Evolutionary conservation across 2,888 invertebrate genomes (phyloP).

Genomic region (Megastigmus dorsalis): DNA sequence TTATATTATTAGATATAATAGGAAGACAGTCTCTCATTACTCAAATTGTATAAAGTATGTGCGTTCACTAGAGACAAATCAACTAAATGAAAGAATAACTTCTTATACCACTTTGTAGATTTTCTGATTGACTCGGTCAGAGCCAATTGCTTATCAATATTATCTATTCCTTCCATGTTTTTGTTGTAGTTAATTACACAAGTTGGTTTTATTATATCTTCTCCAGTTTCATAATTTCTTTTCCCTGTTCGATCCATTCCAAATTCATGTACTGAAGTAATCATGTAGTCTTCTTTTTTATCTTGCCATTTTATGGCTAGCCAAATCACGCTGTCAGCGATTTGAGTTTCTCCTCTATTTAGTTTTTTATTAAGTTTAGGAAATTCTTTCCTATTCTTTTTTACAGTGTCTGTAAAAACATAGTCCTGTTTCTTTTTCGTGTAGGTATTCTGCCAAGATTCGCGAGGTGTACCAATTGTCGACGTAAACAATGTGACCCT

Average conservation of each 20-base stretch:
- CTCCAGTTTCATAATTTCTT: not conserved
- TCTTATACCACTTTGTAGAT: not conserved
- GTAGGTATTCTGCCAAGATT: not conserved
- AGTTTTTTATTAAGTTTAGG: not conserved
- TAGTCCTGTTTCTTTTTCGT: not conserved
- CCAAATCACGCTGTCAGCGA: not conserved
- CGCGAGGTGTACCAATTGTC: not conserved
- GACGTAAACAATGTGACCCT: not conserved
- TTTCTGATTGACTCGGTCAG: not conserved
- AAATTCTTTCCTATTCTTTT: not conserved
- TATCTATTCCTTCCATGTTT: not conserved
- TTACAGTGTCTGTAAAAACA: not conserved
- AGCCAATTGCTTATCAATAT: not conserved
- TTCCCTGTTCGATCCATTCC: not conserved
- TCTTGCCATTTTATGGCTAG: not conserved
- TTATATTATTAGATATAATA: no score
- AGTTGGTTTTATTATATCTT: not conserved
- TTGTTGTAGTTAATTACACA: not conserved
- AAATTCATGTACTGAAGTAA: not conserved
- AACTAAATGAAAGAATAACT: not conserved
- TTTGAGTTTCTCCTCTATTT: not conserved
- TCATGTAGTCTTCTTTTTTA: not conserved
- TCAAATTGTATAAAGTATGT: not conserved
- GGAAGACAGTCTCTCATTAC: not conserved
- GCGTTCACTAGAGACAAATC: not conserved